Percentiles rank a stretch among this genome's conserved stretches.
Conservation (phyloP, 2,113 vertebrate species). For the Erythrolamprus reginae region DNA sequence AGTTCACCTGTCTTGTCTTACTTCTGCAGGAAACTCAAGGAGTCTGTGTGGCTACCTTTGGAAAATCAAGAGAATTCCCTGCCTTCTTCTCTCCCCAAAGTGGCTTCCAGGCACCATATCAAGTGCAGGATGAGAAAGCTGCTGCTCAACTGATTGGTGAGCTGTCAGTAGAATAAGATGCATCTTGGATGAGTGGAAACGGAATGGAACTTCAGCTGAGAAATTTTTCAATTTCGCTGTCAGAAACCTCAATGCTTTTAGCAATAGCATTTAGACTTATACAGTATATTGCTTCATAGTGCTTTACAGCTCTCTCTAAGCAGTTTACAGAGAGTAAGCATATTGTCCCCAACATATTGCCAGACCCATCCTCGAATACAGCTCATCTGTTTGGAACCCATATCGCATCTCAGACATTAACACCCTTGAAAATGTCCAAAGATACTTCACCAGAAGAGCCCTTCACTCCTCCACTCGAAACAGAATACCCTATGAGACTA, state of each 20-base stretch:
- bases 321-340: too few relatives aligned
- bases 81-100: slow-evolving; percentile 83
- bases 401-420: too few relatives aligned
- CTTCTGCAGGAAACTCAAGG: slow-evolving; percentile 82
- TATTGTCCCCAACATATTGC: too few relatives aligned
- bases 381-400: too few relatives aligned
- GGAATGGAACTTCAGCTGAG: background rate
- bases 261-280: too few relatives aligned
- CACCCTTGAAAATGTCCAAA: too few relatives aligned
- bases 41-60: slow-evolving; percentile 84
- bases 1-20: background rate
- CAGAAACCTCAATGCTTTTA: background rate
- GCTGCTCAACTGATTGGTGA: slow-evolving; percentile 84
- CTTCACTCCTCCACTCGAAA: too few relatives aligned
- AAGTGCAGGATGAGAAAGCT: slow-evolving; percentile 72
- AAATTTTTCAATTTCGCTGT: background rate
- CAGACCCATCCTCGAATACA: too few relatives aligned
- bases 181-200: background rate
- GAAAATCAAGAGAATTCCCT: slow-evolving; percentile 77
- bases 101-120: slow-evolving; percentile 76
- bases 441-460: too few relatives aligned
- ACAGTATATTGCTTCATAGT: too few relatives aligned
- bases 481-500: too few relatives aligned
- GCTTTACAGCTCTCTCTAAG: too few relatives aligned
- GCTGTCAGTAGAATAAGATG: slow-evolving; percentile 20